These are phyloP conservation scores for Coreius guichenoti DNA, from an alignment of 2,797 vertebrate genomes.

Conservation along the genomic window DNA sequence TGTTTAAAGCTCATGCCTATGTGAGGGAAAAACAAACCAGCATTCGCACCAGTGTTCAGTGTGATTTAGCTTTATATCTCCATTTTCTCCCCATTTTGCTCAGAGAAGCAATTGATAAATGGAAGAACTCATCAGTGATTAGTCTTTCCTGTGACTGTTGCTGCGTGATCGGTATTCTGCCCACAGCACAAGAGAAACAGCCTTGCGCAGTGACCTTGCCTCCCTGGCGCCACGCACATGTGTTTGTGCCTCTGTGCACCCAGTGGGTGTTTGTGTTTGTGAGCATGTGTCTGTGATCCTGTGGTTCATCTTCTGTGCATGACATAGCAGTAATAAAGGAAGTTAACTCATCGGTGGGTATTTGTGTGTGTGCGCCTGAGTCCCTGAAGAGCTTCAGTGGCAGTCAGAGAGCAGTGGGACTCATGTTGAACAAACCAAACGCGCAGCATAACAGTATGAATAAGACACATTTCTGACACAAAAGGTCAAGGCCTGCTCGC, in stretches of 20 bases:
- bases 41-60: neutral
- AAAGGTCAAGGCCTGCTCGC: conserved; percentile 56
- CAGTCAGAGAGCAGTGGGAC: conserved; percentile 49
- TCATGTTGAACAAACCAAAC: conserved; percentile 44
- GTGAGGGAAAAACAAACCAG: neutral
- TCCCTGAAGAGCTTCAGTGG: conserved; percentile 53
- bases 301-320: conserved; percentile 50
- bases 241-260: conserved; percentile 58
- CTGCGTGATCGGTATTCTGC: conserved; percentile 26
- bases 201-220: conserved; percentile 57
- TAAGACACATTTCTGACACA: conserved; percentile 48
- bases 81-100: neutral
- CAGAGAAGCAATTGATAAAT: conserved; percentile 3
- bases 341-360: conserved; percentile 66
- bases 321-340: conserved; percentile 72
- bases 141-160: neutral
- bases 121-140: neutral
- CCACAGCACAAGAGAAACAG: neutral
- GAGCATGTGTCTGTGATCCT: conserved; percentile 27
- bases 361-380: conserved; percentile 36
- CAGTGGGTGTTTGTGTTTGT: conserved; percentile 56
- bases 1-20: neutral
- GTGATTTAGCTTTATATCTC: neutral
- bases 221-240: conserved; percentile 45
- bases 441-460: conserved; percentile 50